Evolutionary conservation across 2,888 invertebrate species (phyloP).

Genomic region (Tigriopus californicus): DNA sequence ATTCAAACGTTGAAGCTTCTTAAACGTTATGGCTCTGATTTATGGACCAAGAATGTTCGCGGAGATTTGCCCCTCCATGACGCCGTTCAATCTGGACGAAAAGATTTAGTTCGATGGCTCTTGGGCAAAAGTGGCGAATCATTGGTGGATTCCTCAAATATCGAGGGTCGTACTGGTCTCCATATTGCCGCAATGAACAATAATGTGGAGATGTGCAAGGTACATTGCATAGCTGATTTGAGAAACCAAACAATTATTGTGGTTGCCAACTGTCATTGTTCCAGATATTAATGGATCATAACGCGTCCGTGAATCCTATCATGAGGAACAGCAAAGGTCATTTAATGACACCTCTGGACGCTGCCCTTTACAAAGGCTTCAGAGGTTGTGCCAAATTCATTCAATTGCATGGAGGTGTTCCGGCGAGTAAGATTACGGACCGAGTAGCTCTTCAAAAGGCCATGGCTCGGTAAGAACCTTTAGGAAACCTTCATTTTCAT

Average conservation of each 20-base stretch:
- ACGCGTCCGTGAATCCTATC: constrained; percentile 65
- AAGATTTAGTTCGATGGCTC: constrained; percentile 73
- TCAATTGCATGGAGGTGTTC: constrained; percentile 70
- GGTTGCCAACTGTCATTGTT: background rate
- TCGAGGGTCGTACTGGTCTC: constrained; percentile 75
- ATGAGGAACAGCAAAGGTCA: constrained; percentile 62
- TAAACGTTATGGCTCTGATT: constrained; percentile 55
- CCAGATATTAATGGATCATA: constrained; percentile 49
- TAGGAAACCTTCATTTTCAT: background rate
- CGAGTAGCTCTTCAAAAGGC: constrained; percentile 21
- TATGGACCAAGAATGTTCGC: constrained; percentile 77
- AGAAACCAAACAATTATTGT: background rate
- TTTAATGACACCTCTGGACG: constrained; percentile 73
- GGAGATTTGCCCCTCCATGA: constrained; percentile 92
- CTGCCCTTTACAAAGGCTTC: constrained; percentile 65
- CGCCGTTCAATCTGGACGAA: constrained; percentile 74
- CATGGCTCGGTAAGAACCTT: constrained; percentile 18
- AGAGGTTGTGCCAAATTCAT: constrained; percentile 79
- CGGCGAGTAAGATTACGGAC: constrained; percentile 44
- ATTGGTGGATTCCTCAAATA: constrained; percentile 59
- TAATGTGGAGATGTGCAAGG: constrained; percentile 77
- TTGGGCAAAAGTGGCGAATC: constrained; percentile 59
- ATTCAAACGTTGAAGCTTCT: constrained; percentile 63
- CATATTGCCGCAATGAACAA: constrained; percentile 88
- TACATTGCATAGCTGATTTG: constrained; percentile 22